A percentile compares a stretch with the other conserved stretches of the same genome.
Conservation (phyloP, 1,140 invertebrate species). For the Pygmarrhopalites habei region DNA sequence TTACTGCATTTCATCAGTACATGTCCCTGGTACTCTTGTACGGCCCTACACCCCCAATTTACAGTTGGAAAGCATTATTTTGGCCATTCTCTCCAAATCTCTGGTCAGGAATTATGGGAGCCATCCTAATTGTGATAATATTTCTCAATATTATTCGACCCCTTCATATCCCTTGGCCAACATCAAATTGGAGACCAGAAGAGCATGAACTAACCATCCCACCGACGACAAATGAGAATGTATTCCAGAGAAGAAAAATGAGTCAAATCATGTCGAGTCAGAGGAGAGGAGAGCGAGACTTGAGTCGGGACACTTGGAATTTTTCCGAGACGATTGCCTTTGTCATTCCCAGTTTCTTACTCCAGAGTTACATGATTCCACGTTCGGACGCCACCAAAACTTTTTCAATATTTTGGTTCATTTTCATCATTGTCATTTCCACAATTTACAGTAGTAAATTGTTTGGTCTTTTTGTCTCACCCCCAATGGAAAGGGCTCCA, state of each 20-base stretch:
- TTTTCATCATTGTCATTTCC: neutral
- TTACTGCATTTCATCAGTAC: slow-evolving; percentile 2
- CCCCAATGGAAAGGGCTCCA: neutral
- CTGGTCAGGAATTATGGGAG: neutral
- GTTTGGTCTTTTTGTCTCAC: neutral
- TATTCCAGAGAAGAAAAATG: too few relatives aligned
- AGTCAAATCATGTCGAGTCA: too few relatives aligned
- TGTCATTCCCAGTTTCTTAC: neutral
- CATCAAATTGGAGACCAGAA: too few relatives aligned
- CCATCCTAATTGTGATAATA: neutral
- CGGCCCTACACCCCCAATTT: neutral
- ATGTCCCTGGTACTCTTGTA: slow-evolving; percentile 1
- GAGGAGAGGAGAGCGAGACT: neutral
- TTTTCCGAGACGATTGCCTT: too few relatives aligned
- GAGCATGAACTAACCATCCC: too few relatives aligned
- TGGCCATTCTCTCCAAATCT: slow-evolving; percentile 9
- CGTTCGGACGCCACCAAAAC: neutral
- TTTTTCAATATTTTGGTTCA: slow-evolving; percentile 1
- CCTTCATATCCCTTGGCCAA: neutral
- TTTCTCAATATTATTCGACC: neutral
- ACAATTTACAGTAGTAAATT: slow-evolving; percentile 14
- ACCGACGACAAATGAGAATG: too few relatives aligned
- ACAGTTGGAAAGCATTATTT: slow-evolving; percentile 14
- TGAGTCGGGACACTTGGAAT: neutral
- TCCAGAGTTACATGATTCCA: neutral